These are phyloP conservation scores for Serilophus lunatus DNA, from an alignment of 2,113 vertebrate species.

Conservation along the genomic window DNA sequence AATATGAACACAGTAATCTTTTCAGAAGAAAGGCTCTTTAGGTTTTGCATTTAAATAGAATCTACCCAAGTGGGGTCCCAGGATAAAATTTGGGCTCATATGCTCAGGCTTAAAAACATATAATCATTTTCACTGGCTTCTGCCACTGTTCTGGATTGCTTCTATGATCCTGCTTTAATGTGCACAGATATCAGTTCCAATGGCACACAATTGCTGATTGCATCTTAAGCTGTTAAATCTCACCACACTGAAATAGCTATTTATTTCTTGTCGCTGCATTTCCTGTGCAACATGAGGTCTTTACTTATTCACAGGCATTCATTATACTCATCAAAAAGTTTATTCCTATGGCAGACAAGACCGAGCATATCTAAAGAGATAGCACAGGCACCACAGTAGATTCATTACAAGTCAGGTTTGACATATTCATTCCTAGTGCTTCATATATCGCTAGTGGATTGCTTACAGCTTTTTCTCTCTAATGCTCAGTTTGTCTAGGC, in stretches of 20 bases:
- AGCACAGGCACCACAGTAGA: not conserved
- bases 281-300: not conserved
- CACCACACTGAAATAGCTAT: not conserved
- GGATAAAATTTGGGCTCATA: not conserved
- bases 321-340: not conserved
- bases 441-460: not conserved
- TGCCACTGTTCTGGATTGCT: not conserved
- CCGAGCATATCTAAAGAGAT: not conserved
- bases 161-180: not conserved
- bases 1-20: not conserved
- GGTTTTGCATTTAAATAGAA: not conserved
- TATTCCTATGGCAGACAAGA: not conserved
- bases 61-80: rapidly evolving
- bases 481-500: not conserved
- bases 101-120: not conserved
- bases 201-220: not conserved
- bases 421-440: not conserved
- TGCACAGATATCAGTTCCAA: not conserved
- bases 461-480: not conserved
- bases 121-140: not conserved
- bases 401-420: not conserved
- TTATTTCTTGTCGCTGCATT: not conserved
- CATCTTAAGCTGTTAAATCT: not conserved
- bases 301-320: not conserved
- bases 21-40: not conserved